phyloP scores from a whole-genome alignment of 2,797 vertebrate species.

The Pseudochaenichthys georgianus region DNA sequence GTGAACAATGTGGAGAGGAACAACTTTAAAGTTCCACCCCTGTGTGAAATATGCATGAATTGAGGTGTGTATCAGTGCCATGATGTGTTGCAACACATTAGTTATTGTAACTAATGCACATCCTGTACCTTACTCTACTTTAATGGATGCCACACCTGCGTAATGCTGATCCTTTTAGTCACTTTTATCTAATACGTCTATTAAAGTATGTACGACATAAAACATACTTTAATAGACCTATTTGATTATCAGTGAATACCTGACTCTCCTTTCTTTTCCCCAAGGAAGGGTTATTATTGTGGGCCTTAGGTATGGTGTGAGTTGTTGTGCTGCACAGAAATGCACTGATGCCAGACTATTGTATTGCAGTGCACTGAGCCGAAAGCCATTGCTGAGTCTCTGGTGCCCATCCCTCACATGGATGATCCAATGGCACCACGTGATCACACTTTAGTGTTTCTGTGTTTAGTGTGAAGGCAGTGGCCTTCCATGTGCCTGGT shows the following conservation, averaged over 20 bases:
- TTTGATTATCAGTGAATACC: background rate
- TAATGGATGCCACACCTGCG: background rate
- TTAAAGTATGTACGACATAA: no score
- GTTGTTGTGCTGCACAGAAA: background rate
- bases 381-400: constrained; percentile 13
- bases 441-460: constrained; percentile 35
- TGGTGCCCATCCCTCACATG: constrained; percentile 62
- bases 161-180: background rate
- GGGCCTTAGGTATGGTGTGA: background rate
- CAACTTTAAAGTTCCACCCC: constrained; percentile 1
- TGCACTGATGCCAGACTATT: background rate
- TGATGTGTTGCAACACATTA: constrained; percentile 14
- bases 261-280: background rate
- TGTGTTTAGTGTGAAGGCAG: constrained; percentile 26
- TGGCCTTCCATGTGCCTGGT: background rate
- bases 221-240: background rate
- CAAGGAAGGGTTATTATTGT: background rate
- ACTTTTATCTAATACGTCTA: no score
- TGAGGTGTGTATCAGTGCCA: background rate
- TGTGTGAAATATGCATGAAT: background rate
- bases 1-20: background rate
- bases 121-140: background rate
- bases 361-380: background rate
- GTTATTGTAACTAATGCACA: background rate
- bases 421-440: constrained; percentile 46